Conservation (phyloP, 2,797 vertebrate genomes). For the Microcaecilia unicolor region DNA sequence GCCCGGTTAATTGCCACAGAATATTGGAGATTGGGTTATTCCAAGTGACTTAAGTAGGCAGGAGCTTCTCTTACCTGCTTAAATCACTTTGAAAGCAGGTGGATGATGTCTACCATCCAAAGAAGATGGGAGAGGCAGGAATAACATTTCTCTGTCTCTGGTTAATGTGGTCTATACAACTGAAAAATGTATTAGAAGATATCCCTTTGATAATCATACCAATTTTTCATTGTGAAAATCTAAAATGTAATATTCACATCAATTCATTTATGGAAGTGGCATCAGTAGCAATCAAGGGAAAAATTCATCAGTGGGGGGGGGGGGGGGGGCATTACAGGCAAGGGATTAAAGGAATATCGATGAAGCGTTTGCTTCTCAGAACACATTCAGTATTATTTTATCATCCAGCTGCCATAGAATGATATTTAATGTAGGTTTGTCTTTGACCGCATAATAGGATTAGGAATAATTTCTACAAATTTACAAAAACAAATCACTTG, state of each 20-base stretch:
- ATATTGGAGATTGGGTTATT: too few relatives aligned
- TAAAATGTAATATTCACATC: slow-evolving; percentile 66
- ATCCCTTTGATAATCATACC: slow-evolving; percentile 73
- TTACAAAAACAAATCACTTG: slow-evolving; percentile 99
- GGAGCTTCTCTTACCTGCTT: too few relatives aligned
- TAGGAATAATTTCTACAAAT: slow-evolving; percentile 98
- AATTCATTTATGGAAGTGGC: slow-evolving; percentile 62
- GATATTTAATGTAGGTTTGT: slow-evolving; percentile 88
- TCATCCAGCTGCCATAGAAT: slow-evolving; percentile 75
- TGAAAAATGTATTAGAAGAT: slow-evolving; percentile 70
- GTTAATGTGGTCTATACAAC: slow-evolving; percentile 73
- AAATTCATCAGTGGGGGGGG: too few relatives aligned
- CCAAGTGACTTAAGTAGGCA: too few relatives aligned
- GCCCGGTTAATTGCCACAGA: too few relatives aligned
- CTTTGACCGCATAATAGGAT: slow-evolving; percentile 91
- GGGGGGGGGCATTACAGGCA: slow-evolving; percentile 65
- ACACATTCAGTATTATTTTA: slow-evolving; percentile 77
- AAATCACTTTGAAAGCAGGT: too few relatives aligned
- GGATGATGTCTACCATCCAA: slow-evolving; percentile 83
- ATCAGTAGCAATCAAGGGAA: slow-evolving; percentile 56
- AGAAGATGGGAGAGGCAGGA: slow-evolving; percentile 87
- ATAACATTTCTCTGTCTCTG: slow-evolving; percentile 73
- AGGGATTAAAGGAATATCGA: slow-evolving; percentile 75
- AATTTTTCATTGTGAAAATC: slow-evolving; percentile 70
- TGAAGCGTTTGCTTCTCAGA: slow-evolving; percentile 82